Evolutionary conservation across 2,113 vertebrate genomes (phyloP), one percentile per base, ranked within the genome.

Genomic region (Saccopteryx leptura): DNA sequence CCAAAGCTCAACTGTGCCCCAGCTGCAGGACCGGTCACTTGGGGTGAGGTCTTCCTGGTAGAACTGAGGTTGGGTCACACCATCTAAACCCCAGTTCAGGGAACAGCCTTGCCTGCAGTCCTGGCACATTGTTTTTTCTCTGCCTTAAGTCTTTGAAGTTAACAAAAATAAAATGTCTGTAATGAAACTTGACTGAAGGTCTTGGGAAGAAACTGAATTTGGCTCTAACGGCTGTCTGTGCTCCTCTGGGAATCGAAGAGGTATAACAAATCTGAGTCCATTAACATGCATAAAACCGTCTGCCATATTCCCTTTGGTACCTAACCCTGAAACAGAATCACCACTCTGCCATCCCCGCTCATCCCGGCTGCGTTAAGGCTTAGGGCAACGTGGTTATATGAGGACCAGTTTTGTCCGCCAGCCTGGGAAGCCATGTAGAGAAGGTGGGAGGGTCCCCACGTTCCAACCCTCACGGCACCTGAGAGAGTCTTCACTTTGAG

Each of bases 91-190:
- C 72, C 1, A 54, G 58, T 88, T 58, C 39, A 39, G 39, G 39
- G 39, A 82, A 86, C 66, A 92, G 82, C 58, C 52, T 92, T 79
- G 91, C 65, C 61, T 94, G 65, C 61, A 54, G n/a, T 58, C 86
- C 75, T 93, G 54, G 56, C 31, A 93, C 46, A 31, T 90, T 80
- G 28, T 89, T 84, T 97, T 92, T 79, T 95, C 78, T 97, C 71
- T 96, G 96, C 97, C 97, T 98, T 97, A 98, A 97, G 61, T 91
- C 94, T 93, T 97, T 87, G 91, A 79, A 86, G 63, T 81, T 88
- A 96, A 95, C 66, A 95, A 93, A 95, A 90, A 54, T 93, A 74
- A 95, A 97, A 97, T 79, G 13, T 83, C 74, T 97, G 4, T n/a
- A 87, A 54, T 90, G 76, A 94, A 95, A 95, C 56, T 50, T 63